Base-by-base conservation (phyloP, 23 tunicate genomes). In the Oikopleura dioica region DNA sequence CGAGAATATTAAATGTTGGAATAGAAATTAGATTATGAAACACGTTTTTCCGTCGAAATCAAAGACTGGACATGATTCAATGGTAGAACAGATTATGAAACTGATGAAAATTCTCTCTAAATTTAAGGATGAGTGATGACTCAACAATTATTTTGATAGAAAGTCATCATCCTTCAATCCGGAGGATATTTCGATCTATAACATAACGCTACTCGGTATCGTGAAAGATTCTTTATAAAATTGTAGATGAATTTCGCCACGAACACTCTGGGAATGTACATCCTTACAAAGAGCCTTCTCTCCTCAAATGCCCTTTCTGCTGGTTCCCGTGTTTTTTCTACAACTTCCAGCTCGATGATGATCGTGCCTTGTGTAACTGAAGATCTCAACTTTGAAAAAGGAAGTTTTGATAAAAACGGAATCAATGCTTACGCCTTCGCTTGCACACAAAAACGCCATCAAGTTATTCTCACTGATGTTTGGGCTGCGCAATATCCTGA, bases 381-480 rank as follows among this genome's bases (percentile, higher is more conserved):
- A 16, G 82, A 89, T 36, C 29, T 89, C 33, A 86, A 89, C 59
- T 76, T 38, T 0, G 75, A 51, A 38, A 69, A 79, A 30, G 83
- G 81, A 79, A 80, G 76, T 1, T 85, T 80, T 51, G 84, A 79
- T 36, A 86, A 89, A 0, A 83, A 79, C 35, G 68, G 82, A 77
- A 82, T 80, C n/a, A 84, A 89, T 63, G 96, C 96, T 29, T 86
- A 85, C n/a, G n/a, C n/a, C n/a, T n/a, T n/a, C n/a, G n/a, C n/a
- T n/a, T n/a, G n/a, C n/a, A n/a, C n/a, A 1, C 77, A 89, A 36
- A 89, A 89, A 72, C 37, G 96, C 36, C 96, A 89, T 36, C 96
- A 89, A 83, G 96, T 89, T 38, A 0, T 44, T 44, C 16, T 44
- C 9, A 16, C 55, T 21, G 96, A 89, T 59, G 89, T 84, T 50